Conservation (phyloP, 92 coral and sea anemone genomes). For the Blastomussa wellsi region DNA sequence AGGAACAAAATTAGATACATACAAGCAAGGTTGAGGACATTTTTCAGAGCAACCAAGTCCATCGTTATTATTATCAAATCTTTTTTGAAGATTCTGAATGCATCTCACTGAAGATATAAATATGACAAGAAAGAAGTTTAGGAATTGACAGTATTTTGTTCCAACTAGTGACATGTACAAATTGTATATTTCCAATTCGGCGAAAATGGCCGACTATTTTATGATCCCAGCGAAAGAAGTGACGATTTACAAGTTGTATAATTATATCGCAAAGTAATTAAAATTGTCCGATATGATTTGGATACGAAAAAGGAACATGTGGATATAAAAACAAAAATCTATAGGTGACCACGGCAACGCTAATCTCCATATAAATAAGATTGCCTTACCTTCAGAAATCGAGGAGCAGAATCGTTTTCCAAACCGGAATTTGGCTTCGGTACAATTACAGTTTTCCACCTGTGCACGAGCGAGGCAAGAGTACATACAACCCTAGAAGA, state of each 20-base stretch:
- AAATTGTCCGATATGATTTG: no score
- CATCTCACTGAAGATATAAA: constrained; percentile 62
- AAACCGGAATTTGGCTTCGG: constrained; percentile 67
- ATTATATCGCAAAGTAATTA: background rate
- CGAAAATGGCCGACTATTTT: no score
- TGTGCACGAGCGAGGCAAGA: constrained; percentile 81
- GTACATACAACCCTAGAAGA: constrained; percentile 72
- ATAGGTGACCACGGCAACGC: background rate
- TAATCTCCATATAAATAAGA: background rate
- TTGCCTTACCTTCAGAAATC: constrained; percentile 42
- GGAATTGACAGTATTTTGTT: no score
- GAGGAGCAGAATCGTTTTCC: constrained; percentile 21
- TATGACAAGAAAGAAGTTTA: background rate
- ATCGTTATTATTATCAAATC: constrained; percentile 54
- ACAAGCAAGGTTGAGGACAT: constrained; percentile 89
- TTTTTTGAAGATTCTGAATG: constrained; percentile 43
- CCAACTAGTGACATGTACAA: no score
- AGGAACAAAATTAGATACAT: no score
- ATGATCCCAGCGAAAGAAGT: no score
- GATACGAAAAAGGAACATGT: background rate
- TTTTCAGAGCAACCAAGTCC: constrained; percentile 60
- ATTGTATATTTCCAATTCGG: no score
- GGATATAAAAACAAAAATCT: no score
- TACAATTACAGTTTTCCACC: constrained; percentile 61
- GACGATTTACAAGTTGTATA: background rate